These are phyloP conservation scores for Ericerus pela DNA, from an alignment of 1,140 invertebrate species.

Conservation along the genomic window DNA sequence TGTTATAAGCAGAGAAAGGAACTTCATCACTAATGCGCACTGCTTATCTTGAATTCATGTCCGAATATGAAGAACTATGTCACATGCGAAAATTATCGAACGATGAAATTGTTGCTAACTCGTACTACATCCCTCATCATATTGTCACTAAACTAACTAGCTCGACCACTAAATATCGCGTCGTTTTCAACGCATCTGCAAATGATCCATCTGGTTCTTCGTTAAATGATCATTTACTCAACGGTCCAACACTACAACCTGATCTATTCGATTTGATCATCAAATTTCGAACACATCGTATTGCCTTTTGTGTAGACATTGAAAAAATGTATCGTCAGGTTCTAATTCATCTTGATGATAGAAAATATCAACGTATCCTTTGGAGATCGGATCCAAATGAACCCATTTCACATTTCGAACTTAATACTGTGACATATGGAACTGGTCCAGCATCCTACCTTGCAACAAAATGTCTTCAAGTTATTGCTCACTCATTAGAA, in stretches of 20 bases:
- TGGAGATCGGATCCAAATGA: constrained; percentile 22
- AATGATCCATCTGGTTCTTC: constrained; percentile 21
- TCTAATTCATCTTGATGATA: constrained; percentile 23
- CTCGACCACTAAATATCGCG: constrained; percentile 23
- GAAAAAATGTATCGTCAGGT: constrained; percentile 31
- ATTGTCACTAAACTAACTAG: background rate
- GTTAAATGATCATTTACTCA: constrained; percentile 27
- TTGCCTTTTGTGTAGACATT: constrained; percentile 29
- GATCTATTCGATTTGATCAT: constrained; percentile 26
- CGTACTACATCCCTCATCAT: constrained; percentile 19
- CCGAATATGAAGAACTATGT: background rate
- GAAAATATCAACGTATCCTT: constrained; percentile 23
- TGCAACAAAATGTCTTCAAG: background rate
- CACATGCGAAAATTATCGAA: background rate
- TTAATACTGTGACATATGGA: background rate
- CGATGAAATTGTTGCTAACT: background rate
- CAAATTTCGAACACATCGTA: constrained; percentile 24
- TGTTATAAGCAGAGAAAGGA: background rate
- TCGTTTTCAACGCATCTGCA: constrained; percentile 29
- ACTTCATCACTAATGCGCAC: background rate
- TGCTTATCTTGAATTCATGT: background rate
- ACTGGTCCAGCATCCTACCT: background rate
- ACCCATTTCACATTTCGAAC: constrained; percentile 20
- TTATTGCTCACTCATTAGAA: background rate
- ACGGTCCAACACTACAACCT: constrained; percentile 21